These are phyloP conservation scores for Todiramphus saurophagus DNA, from an alignment of 2,113 vertebrate species.

Conservation along the genomic window DNA sequence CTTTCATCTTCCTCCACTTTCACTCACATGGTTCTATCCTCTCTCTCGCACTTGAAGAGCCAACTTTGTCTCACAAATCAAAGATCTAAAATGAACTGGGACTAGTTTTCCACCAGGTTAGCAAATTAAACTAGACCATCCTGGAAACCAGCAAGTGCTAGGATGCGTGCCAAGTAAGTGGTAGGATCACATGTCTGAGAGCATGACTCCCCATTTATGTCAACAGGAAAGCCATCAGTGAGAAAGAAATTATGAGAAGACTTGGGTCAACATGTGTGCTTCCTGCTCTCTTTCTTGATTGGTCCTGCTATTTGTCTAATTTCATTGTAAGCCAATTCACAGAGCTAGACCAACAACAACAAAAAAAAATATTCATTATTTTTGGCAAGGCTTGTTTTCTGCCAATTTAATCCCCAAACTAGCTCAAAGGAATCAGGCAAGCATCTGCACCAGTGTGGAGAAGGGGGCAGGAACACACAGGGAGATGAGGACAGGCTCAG, in stretches of 20 bases:
- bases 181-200: not conserved
- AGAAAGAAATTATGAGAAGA: constrained; percentile 24
- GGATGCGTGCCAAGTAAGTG: not conserved
- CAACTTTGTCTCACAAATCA: not conserved
- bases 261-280: not conserved
- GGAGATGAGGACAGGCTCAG: constrained; percentile 1
- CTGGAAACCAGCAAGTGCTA: not conserved
- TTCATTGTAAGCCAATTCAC: constrained; percentile 4
- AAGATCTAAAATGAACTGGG: not conserved
- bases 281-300: constrained; percentile 9
- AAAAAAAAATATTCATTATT: constrained; percentile 28
- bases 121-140: not conserved
- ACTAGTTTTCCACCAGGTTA: not conserved
- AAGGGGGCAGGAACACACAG: constrained; percentile 44
- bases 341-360: constrained; percentile 30
- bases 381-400: constrained; percentile 29
- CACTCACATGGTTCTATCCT: not conserved
- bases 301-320: constrained; percentile 28
- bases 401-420: constrained; percentile 14
- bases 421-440: constrained; percentile 8
- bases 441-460: not conserved
- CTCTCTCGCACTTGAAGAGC: not conserved
- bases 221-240: not conserved
- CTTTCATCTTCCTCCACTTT: not conserved
- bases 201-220: not conserved